Conservation (phyloP, 2,113 vertebrate species). For the Cariama cristata region DNA sequence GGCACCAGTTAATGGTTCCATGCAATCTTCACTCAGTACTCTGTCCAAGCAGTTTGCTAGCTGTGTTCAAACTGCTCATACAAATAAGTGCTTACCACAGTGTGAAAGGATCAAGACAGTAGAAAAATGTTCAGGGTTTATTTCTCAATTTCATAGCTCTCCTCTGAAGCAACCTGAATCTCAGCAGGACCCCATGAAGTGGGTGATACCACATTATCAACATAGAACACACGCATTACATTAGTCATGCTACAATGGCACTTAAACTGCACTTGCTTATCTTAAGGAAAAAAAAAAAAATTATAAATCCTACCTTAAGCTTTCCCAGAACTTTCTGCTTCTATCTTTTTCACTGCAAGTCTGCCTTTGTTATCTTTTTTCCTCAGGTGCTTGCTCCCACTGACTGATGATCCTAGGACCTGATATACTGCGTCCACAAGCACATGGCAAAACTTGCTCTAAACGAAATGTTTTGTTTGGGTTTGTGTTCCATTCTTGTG, state of each 20-base stretch:
- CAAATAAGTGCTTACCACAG: neutral
- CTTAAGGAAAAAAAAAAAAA: neutral
- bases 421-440: neutral
- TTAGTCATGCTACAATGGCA: neutral
- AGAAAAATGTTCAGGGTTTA: neutral
- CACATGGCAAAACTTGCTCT: neutral
- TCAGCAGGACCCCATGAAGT: neutral
- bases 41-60: neutral
- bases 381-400: neutral
- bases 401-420: neutral
- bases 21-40: neutral
- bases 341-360: conserved; percentile 1
- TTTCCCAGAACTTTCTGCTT: conserved; percentile 37
- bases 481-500: neutral
- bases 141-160: neutral
- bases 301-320: neutral
- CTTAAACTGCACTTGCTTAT: neutral
- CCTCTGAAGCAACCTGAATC: neutral
- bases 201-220: neutral
- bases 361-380: conserved; percentile 8
- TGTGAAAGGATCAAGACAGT: neutral
- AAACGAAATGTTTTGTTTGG: neutral
- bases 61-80: neutral
- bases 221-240: neutral
- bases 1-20: neutral